Base-by-base conservation (phyloP, 1,140 invertebrate species). In the Coptotermes formosanus region DNA sequence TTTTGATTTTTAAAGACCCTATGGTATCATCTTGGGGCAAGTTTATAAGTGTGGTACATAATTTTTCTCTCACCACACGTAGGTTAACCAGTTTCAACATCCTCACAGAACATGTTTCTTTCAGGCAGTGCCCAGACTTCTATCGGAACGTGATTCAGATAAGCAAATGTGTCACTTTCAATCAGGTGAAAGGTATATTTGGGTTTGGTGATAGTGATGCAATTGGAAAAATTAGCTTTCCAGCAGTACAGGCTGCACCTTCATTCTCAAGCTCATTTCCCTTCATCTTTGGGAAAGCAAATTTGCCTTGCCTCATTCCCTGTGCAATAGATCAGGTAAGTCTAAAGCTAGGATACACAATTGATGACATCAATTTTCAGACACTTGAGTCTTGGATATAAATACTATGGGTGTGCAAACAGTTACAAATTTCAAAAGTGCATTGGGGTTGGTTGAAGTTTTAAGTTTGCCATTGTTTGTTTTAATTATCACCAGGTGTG, bases 141-240 rank as follows among this genome's bases (percentile, higher is more conserved):
- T 99, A 99, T 91, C 95, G 95, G 89, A 99, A 98, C 90, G 96
- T 99, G 91, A 93, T 97, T 21, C 93, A 96, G 89, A 96, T 99
- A 90, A 96, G 98, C 91, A 98, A 96, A 89, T 94, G 95, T 90
- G 97, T 99, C 0, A 99, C 98, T 0, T 99, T 96, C 89, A 99
- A 99, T 91, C 98, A 99, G 92, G 95, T 95, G 3, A 97, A 95
- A 92, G 97, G 97, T 23, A 99, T 99, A 87, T 99, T 99, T 92
- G 99, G 99, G 2, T 99, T 99, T 91, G 95, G 95, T 23, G 98
- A 99, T 87, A 98, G 97, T 88, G 97, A 97, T 92, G 95, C 96
- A 45, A 98, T 99, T 89, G 99, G 98, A 83, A 99, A 99, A 94
- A 98, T 99, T 55, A 94, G 95, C 21, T 99, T 99, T 91, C 99